Evolutionary conservation across 1,140 invertebrate genomes (phyloP).

Genomic region (Condylostylus longicornis): DNA sequence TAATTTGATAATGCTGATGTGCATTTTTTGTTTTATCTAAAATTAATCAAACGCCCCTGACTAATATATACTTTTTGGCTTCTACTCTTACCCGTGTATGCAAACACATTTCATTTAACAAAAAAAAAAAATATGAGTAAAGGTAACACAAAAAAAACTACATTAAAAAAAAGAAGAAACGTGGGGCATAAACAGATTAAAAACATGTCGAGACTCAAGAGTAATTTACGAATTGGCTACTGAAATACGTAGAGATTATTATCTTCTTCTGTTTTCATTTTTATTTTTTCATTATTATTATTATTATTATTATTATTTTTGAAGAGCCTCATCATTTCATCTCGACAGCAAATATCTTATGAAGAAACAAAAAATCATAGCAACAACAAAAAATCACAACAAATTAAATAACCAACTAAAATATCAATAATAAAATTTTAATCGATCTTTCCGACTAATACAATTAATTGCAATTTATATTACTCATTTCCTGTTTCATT

Average conservation of each 20-base stretch:
- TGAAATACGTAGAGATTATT: slow-evolving; percentile 25
- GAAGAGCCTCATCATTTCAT: slow-evolving; percentile 3
- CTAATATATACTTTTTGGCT: no score
- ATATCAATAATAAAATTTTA: neutral
- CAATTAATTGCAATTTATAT: no score
- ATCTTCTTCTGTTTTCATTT: no score
- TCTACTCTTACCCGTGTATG: no score
- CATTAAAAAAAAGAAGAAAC: slow-evolving; percentile 16
- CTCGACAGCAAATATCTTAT: neutral
- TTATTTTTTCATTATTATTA: no score
- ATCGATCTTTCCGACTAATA: no score
- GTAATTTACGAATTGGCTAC: slow-evolving; percentile 32
- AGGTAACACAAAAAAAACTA: neutral
- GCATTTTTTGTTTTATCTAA: no score
- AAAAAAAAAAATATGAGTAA: neutral
- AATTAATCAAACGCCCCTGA: no score
- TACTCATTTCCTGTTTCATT: no score
- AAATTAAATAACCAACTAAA: neutral
- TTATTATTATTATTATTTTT: no score
- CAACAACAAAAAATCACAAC: neutral
- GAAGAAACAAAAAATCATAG: neutral
- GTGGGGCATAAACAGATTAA: slow-evolving; percentile 22
- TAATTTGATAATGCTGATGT: no score
- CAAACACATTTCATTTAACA: neutral
- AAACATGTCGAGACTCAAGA: slow-evolving; percentile 12